Evolutionary conservation across 2,888 invertebrate genomes (phyloP).

Genomic region (Andrena trimmerana): DNA sequence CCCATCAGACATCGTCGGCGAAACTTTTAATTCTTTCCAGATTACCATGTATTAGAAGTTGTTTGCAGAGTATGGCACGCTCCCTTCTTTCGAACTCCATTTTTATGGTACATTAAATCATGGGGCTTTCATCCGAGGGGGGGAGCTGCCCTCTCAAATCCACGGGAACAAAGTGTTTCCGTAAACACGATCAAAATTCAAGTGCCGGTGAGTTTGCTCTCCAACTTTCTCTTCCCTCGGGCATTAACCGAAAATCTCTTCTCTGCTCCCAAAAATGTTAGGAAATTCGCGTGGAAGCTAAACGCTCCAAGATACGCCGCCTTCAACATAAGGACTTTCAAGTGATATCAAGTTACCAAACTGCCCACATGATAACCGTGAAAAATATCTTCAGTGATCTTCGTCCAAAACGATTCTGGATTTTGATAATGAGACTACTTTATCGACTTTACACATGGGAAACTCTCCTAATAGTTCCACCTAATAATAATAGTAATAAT

Average conservation of each 20-base stretch:
- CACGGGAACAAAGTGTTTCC: slow-evolving; percentile 41
- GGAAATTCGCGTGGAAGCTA: slow-evolving; percentile 10
- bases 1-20: background rate
- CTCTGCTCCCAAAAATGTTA: slow-evolving; percentile 6
- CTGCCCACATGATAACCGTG: background rate
- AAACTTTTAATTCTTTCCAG: slow-evolving; percentile 49
- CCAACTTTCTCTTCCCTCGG: slow-evolving; percentile 37
- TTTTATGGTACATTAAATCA: slow-evolving; percentile 46
- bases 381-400: too few species aligned
- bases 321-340: background rate
- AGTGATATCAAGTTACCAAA: slow-evolving; percentile 5
- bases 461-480: too few species aligned
- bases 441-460: too few species aligned
- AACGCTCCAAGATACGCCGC: background rate
- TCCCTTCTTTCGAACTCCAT: slow-evolving; percentile 33
- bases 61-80: background rate
- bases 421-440: too few species aligned
- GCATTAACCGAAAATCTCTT: slow-evolving; percentile 41
- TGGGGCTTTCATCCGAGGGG: slow-evolving; percentile 4
- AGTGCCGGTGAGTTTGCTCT: slow-evolving; percentile 39
- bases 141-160: slow-evolving; percentile 22
- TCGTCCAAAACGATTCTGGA: too few species aligned
- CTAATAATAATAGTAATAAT: too few species aligned
- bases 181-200: slow-evolving; percentile 49
- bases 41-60: slow-evolving; percentile 35